A percentile compares a stretch with the other conserved stretches of the same genome.
Conservation (phyloP, 2,797 vertebrate species). For the Parauchenoglanis punctatus region DNA sequence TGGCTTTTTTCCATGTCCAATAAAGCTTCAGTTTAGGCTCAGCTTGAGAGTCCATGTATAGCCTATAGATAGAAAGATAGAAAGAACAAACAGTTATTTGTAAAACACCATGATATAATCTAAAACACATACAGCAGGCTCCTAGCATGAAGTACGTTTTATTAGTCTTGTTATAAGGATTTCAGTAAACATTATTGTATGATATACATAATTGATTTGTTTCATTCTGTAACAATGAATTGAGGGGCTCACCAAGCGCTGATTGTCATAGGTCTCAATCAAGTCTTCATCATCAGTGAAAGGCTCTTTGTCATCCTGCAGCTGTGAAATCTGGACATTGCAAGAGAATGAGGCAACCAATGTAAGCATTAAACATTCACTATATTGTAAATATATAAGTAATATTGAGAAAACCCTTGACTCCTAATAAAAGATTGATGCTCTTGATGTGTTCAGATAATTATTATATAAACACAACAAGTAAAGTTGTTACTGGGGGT, state of each 20-base stretch:
- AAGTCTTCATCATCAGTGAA: conserved; percentile 69
- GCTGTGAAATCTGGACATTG: conserved; percentile 73
- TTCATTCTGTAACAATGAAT: background rate
- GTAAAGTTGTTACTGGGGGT: background rate
- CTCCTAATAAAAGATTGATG: background rate
- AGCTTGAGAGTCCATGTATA: conserved; percentile 62
- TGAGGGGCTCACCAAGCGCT: conserved; percentile 74
- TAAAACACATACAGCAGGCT: background rate
- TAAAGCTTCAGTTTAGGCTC: conserved; percentile 1
- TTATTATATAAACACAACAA: background rate
- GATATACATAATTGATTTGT: background rate
- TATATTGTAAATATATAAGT: background rate
- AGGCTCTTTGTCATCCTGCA: conserved; percentile 79
- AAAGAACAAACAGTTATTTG: conserved; percentile 2
- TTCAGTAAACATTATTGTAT: background rate
- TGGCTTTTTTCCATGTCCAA: background rate
- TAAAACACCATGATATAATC: background rate
- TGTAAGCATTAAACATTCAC: background rate
- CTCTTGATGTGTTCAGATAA: background rate
- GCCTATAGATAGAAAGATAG: conserved; percentile 42
- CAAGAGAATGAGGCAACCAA: background rate
- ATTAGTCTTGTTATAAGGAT: background rate
- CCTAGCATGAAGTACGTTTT: background rate
- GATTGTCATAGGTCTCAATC: conserved; percentile 79
- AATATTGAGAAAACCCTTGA: background rate